Evolutionary conservation across 2,888 invertebrate species (phyloP), one percentile per base, ranked within the genome.

Genomic region (Nasonia oneida): DNA sequence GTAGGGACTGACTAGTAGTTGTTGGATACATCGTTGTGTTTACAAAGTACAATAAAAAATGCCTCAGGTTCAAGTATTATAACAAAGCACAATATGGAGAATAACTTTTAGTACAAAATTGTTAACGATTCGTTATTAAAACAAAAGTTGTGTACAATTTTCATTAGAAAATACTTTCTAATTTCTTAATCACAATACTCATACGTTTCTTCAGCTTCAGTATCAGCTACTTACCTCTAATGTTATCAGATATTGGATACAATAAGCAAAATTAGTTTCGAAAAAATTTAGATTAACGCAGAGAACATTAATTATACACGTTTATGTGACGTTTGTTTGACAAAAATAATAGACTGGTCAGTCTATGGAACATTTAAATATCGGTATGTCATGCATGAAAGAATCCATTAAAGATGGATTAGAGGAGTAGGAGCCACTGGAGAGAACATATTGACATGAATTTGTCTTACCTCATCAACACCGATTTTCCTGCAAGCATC

Each of bases 401-500:
- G n/a, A 70, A 33, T 47, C 73, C 23, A 79, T 70, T 33, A 15
- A 70, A 3, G 15, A 33, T 42, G 73, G 39, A 81, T 23, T 2
- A 73, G 29, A 42, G 75, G 50, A 82, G 37, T 15, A 18, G 67
- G 75, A 75, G 67, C 37, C 53, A 61, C 15, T 81, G 57, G 53
- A 61, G 23, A 47, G 12, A 74, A 4, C 29, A 57, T 61, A 82
- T 50, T 47, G 39, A 61, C 39, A 73, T 50, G 23, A 84, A 57
- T 14, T 71, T 61, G 61, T 64, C 33, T 95, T 94, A 98, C 98
- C 97, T 98, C 98, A 94, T 98, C 97, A 18, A 99, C 98, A 89
- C 99, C 99, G 91, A 98, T 97, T 94, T 96, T 97, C 87, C 98
- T 95, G 94, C 98, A 99, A 37, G 98, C 98, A 92, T 98, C 98